Evolutionary conservation across 2,113 vertebrate species (phyloP).

Genomic region (Pantherophis guttatus): DNA sequence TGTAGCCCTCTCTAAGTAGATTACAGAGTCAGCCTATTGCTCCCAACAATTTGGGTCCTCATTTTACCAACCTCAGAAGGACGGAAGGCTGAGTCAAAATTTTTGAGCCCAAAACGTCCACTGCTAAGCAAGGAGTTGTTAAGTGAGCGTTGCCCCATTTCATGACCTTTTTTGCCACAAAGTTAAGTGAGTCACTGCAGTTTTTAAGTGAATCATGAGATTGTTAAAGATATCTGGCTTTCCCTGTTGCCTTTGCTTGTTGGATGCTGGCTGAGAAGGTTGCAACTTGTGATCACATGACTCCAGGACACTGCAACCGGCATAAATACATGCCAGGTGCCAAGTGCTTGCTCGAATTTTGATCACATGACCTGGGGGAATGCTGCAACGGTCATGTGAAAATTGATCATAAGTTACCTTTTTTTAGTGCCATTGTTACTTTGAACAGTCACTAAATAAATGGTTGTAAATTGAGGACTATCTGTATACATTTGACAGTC

Average conservation of each 20-base stretch:
- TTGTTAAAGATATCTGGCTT: not conserved
- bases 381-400: not conserved
- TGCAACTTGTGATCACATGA: not conserved
- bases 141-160: not conserved
- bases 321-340: not conserved
- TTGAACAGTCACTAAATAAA: not conserved
- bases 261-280: not conserved
- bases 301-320: not conserved
- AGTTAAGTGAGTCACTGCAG: not conserved
- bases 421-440: not conserved
- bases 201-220: not conserved
- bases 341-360: not conserved
- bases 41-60: not conserved
- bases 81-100: not conserved
- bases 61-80: not conserved
- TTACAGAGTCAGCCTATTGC: not conserved
- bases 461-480: not conserved
- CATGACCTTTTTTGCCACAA: not conserved
- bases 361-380: not conserved
- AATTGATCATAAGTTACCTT: not conserved
- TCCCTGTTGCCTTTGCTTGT: not conserved
- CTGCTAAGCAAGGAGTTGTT: not conserved
- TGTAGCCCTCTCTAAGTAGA: not conserved
- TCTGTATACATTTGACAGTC: not conserved
- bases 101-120: not conserved